Conservation (phyloP, 2,797 vertebrate genomes). For the Ptychadena robeensis region DNA sequence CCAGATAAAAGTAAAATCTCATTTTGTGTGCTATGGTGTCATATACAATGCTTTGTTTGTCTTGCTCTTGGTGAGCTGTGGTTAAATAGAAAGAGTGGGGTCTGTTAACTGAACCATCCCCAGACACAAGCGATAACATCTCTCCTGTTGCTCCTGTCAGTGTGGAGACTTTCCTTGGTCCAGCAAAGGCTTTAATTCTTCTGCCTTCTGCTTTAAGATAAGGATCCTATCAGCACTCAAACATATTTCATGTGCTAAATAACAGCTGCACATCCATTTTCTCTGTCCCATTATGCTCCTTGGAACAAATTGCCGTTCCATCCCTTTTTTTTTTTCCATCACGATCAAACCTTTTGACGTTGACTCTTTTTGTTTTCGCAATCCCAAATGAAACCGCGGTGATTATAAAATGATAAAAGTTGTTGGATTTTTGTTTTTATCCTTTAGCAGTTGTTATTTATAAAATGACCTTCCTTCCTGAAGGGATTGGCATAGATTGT, state of each 20-base stretch:
- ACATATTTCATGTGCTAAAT: constrained; percentile 99
- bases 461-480: not conserved
- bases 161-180: constrained; percentile 58
- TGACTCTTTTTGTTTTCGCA: constrained; percentile 36
- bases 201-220: constrained; percentile 93
- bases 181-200: constrained; percentile 85
- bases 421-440: not conserved
- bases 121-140: constrained; percentile 56
- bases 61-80: constrained; percentile 55
- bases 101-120: constrained; percentile 62
- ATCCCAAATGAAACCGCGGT: constrained; percentile 2
- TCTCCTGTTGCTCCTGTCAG: constrained; percentile 60
- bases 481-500: not conserved
- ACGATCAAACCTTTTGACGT: constrained; percentile 48
- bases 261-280: constrained; percentile 78
- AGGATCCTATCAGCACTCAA: constrained; percentile 94
- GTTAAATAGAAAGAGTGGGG: constrained; percentile 57
- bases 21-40: constrained; percentile 57
- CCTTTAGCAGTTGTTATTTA: not conserved
- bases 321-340: constrained; percentile 53
- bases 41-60: constrained; percentile 61
- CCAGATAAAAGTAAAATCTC: constrained; percentile 60
- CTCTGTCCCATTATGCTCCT: constrained; percentile 55
- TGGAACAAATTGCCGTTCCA: constrained; percentile 57
- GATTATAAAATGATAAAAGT: constrained; percentile 2